phyloP scores from a whole-genome alignment of 1,140 invertebrate genomes.

The Lepidurus couesii region DNA sequence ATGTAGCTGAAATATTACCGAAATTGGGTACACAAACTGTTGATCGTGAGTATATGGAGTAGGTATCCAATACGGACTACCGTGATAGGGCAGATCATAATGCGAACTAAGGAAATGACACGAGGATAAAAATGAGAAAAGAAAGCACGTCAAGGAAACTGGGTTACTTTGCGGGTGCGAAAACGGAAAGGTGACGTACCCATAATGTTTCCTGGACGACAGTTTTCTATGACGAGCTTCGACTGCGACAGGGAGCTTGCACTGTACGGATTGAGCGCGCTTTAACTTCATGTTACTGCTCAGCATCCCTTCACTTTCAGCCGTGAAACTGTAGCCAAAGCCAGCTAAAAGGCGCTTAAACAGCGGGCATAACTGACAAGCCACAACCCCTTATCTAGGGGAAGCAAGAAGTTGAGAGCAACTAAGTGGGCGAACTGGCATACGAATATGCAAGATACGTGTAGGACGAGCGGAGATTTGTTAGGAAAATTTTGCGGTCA shows the following conservation, averaged over 20 bases:
- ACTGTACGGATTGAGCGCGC: background rate
- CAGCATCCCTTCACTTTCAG: background rate
- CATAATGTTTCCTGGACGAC: background rate
- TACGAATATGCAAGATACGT: background rate
- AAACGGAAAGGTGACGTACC: background rate
- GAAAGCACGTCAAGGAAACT: background rate
- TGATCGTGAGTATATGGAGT: background rate
- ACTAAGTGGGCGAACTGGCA: background rate
- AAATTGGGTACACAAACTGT: background rate
- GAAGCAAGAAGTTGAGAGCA: background rate
- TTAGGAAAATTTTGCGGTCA: background rate
- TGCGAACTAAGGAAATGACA: background rate
- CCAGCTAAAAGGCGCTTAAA: background rate
- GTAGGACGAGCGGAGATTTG: slow-evolving; percentile 14
- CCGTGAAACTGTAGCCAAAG: background rate
- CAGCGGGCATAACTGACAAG: background rate
- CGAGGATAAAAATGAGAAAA: background rate
- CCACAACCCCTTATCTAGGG: slow-evolving; percentile 11
- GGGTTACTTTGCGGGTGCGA: background rate
- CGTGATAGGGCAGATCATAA: background rate
- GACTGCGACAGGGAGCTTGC: background rate
- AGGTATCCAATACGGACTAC: slow-evolving; percentile 1
- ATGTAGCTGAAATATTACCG: background rate
- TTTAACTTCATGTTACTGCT: background rate
- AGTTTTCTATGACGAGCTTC: background rate